Evolutionary conservation across 2,888 invertebrate genomes (phyloP), one percentile per base, ranked within the genome.

Genomic region (Vanessa cardui): DNA sequence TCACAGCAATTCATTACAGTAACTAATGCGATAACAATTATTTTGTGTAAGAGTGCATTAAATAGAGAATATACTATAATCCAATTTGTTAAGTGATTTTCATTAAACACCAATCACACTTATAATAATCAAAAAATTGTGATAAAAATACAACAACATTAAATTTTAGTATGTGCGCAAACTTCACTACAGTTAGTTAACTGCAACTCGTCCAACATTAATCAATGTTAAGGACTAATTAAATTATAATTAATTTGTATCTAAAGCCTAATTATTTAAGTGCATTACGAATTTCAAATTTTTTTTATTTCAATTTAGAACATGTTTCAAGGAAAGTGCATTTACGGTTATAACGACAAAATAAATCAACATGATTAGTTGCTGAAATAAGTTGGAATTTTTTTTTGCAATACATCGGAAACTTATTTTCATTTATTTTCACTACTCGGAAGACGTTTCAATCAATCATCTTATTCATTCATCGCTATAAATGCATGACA

Each of bases 121-220:
- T 39, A 39, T 39, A 12, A n/a, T 31, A 16, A 54, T 16, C 20
- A 21, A 8, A 49, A 49, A 50, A 16, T 54, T 31, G n/a, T n/a
- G 20, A 49, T 49, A 3, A 44, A 50, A 26, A 39, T 26, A 62
- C 18, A 18, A 50, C 15, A 45, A 18, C 18, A 7, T 3, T 60
- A 45, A 60, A 60, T 16, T 60, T 60, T 21, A 45, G 15, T 52
- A 56, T 69, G 56, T 58, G 62, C 61, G 61, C 59, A 61, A 52
- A 18, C 39, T 50, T 60, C 56, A 68, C 46, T 20, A 64, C 54
- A 60, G 46, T 21, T 49, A 60, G 49, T 59, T 60, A 54, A 58
- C 9, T 58, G 54, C 33, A 46, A 46, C 47, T 50, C 52, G 52
- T 59, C 64, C 52, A 31, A 54, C 31, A 31, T 31, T 31, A 31